Evolutionary conservation across 2,888 invertebrate species (phyloP).

Genomic region (Steinernema hermaphroditum): DNA sequence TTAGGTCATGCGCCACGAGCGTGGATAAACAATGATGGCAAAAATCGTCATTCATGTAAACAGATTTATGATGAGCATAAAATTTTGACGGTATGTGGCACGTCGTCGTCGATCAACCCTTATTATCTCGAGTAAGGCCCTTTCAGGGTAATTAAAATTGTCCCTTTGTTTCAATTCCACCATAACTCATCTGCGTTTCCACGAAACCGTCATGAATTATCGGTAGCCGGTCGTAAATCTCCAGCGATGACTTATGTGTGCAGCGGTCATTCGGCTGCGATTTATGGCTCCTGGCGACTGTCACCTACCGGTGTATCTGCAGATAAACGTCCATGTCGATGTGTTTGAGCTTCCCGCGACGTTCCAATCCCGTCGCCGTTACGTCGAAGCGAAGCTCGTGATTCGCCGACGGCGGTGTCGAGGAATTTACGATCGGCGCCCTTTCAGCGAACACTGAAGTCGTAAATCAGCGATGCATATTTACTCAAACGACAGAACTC

Average conservation of each 20-base stretch:
- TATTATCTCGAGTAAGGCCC: too few species aligned
- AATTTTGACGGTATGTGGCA: too few species aligned
- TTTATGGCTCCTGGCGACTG: neutral
- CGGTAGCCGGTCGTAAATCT: too few species aligned
- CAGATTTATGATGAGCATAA: too few species aligned
- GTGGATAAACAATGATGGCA: too few species aligned
- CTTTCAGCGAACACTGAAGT: slow-evolving; percentile 21
- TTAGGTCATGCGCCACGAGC: too few species aligned
- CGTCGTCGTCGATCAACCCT: too few species aligned
- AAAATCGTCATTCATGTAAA: too few species aligned
- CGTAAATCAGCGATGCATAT: slow-evolving; percentile 19
- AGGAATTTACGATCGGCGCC: slow-evolving; percentile 21
- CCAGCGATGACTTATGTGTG: neutral
- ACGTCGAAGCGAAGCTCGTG: slow-evolving; percentile 19
- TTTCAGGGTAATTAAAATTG: too few species aligned
- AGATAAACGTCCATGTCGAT: slow-evolving; percentile 25
- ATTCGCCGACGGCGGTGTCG: neutral
- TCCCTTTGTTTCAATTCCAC: too few species aligned
- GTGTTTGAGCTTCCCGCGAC: slow-evolving; percentile 19
- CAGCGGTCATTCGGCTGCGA: neutral
- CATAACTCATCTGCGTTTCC: too few species aligned
- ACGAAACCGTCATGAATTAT: too few species aligned
- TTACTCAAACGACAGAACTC: neutral
- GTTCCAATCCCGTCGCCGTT: neutral
- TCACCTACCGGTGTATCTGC: slow-evolving; percentile 19